Evolutionary conservation across 1,140 invertebrate genomes (phyloP), one percentile per base, ranked within the genome.

Genomic region (Lucilia sericata): DNA sequence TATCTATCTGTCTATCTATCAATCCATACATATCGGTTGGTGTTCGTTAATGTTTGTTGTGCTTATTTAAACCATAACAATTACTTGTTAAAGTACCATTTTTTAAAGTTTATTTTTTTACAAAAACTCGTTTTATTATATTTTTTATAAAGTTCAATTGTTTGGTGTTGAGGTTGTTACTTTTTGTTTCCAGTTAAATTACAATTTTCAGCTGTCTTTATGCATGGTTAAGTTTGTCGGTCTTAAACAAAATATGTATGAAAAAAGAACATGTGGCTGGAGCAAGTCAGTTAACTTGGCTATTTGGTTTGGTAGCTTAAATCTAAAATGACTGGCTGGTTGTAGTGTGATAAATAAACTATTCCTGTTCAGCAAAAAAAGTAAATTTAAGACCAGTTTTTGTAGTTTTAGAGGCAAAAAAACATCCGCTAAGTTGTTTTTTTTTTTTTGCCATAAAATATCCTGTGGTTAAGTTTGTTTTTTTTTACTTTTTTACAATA

Each of bases 191-290:
- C 25, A 30, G 25, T 76, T 51, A 49, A 78, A 49, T 80, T 80
- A 80, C 76, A 80, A 49, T 80, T 80, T 80, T 80, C 76, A 80
- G 76, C 76, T 80, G 76, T 80, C 76, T 80, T 80, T 80, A 80
- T 49, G 76, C 42, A 51, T 80, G 42, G 76, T 49, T 80, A 51
- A 80, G 76, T 80, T 80, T 80, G 76, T 80, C 76, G 76, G 76
- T 49, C 76, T 80, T 49, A 78, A 2, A 42, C n/a, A 42, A 42
- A 42, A 8, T 42, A 5, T 8, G 10, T 8, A 78, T 19, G 5
- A 78, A 78, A 80, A n/a, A 80, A 49, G 42, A 80, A 80, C 76
- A 80, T 80, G 76, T 80, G 76, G 76, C 76, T 47, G 75, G 47
- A 30, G 25, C 25, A 30, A 30, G 25, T 30, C 25, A 30, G 25